Conservation (phyloP, 2,113 vertebrate genomes). For the Phalacrocorax pelagicus region DNA sequence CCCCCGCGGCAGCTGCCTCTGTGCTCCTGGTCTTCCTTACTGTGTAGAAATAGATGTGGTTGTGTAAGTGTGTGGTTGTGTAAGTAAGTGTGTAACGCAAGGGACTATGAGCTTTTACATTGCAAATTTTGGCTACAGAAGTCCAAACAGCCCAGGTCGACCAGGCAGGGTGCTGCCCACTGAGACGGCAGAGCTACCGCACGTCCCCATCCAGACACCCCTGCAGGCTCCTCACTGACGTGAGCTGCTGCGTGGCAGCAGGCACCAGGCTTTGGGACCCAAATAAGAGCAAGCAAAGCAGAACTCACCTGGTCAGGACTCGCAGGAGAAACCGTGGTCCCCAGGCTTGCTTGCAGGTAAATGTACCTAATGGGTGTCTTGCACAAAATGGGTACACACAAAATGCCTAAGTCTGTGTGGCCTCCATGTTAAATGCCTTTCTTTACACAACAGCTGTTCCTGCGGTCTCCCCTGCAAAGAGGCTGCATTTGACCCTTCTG, state of each 20-base stretch:
- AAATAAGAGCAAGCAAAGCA: accelerated
- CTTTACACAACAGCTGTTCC: neutral
- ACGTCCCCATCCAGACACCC: accelerated
- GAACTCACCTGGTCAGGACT: neutral
- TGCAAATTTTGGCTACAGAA: neutral
- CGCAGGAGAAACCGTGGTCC: accelerated
- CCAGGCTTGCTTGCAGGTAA: accelerated
- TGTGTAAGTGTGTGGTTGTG: neutral
- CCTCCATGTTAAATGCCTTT: neutral
- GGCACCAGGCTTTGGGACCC: accelerated
- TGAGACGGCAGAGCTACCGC: accelerated
- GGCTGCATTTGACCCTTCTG: neutral
- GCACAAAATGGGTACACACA: neutral
- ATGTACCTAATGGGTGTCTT: neutral
- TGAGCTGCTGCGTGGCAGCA: accelerated
- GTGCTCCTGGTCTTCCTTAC: neutral
- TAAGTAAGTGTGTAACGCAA: too few species aligned
- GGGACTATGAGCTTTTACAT: neutral
- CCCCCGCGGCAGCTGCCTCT: too few species aligned
- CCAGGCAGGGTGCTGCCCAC: neutral
- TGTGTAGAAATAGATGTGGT: accelerated
- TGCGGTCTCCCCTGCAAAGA: accelerated
- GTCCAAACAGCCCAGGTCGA: neutral
- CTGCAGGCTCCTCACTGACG: accelerated
- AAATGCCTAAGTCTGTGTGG: accelerated